phyloP scores from a whole-genome alignment of 2,113 vertebrate species.

The Charadrius vociferus region DNA sequence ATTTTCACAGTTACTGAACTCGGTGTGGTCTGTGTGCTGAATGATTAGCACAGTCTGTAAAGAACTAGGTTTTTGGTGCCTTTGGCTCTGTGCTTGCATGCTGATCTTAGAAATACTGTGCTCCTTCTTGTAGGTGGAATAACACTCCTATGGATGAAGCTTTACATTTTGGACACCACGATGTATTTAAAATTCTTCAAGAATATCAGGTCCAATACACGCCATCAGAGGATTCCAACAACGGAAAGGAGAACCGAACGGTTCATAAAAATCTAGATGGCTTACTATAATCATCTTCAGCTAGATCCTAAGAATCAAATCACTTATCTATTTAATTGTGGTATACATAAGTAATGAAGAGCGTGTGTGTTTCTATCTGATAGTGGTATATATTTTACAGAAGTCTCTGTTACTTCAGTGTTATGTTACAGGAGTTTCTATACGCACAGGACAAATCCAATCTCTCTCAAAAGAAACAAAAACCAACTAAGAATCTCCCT shows the following conservation, averaged over 20 bases:
- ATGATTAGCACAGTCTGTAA: too few relatives aligned
- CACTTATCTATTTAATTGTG: conserved; percentile 75
- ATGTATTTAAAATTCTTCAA: conserved; percentile 94
- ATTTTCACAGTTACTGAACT: neutral
- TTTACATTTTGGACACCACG: conserved; percentile 96
- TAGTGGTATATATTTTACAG: conserved; percentile 79
- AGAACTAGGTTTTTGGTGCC: neutral
- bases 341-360: conserved; percentile 74
- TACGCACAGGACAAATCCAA: conserved; percentile 77
- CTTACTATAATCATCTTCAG: conserved; percentile 79
- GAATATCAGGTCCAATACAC: conserved; percentile 93
- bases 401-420: conserved; percentile 78
- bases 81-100: neutral
- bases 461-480: conserved; percentile 72
- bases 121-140: conserved; percentile 85
- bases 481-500: conserved; percentile 75
- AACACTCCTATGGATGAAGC: conserved; percentile 98
- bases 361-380: conserved; percentile 79
- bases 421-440: conserved; percentile 78
- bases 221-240: conserved; percentile 77
- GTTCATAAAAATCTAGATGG: conserved; percentile 95
- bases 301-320: conserved; percentile 60
- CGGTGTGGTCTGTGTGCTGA: neutral
- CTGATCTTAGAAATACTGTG: neutral
- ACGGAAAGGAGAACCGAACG: conserved; percentile 81